Conservation (phyloP, 2,888 invertebrate species). For the Drosophila formosana region DNA sequence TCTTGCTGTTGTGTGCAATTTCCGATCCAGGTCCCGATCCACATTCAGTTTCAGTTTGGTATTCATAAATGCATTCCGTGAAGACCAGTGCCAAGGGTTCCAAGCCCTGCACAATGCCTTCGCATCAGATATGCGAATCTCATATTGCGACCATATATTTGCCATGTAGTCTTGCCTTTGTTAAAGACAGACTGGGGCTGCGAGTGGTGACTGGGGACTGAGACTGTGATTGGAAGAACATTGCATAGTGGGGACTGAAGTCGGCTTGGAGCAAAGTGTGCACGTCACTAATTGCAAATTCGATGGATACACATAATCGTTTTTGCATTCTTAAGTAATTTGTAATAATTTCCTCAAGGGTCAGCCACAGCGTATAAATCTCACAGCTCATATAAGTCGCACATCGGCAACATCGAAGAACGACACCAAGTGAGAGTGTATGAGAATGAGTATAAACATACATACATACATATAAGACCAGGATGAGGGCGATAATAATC, state of each 20-base stretch:
- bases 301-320: constrained; percentile 84
- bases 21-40: constrained; percentile 14
- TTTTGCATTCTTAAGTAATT: constrained; percentile 85
- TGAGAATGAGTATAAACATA: constrained; percentile 14
- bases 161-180: constrained; percentile 40
- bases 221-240: constrained; percentile 16
- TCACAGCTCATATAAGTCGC: constrained; percentile 73
- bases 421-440: constrained; percentile 21
- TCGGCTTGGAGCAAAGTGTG: constrained; percentile 68
- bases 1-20: constrained; percentile 27
- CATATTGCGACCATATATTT: constrained; percentile 56
- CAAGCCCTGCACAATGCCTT: constrained; percentile 44
- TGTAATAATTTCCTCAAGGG: constrained; percentile 85
- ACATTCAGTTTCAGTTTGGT: constrained; percentile 32
- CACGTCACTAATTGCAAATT: constrained; percentile 83
- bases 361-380: constrained; percentile 81
- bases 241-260: constrained; percentile 23
- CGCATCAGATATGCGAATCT: constrained; percentile 73
- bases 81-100: constrained; percentile 34
- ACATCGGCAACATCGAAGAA: constrained; percentile 54
- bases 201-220: constrained; percentile 6
- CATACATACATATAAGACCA: constrained; percentile 9
- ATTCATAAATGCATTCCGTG: constrained; percentile 61
- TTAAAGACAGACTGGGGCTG: constrained; percentile 8
- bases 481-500: constrained; percentile 60